These are phyloP conservation scores for Vanessa tameamea DNA, from an alignment of 1,140 invertebrate species.

Conservation along the genomic window DNA sequence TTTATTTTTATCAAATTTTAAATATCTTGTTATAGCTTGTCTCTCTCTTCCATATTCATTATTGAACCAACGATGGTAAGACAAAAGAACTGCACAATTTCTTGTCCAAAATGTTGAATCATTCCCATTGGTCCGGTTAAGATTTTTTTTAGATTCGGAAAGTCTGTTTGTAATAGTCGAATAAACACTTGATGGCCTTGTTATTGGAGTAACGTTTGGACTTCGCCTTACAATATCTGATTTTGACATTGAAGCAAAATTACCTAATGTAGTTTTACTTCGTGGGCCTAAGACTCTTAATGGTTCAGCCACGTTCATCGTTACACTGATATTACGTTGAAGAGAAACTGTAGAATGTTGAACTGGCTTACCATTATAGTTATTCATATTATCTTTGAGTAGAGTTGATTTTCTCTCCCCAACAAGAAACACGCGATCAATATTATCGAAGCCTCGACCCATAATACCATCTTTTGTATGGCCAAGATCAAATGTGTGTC, in stretches of 20 bases:
- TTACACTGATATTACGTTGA: slow-evolving; percentile 78
- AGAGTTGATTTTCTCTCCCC: slow-evolving; percentile 73
- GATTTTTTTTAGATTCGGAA: slow-evolving; percentile 76
- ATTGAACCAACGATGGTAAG: slow-evolving; percentile 84
- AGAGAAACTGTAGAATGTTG: slow-evolving; percentile 74
- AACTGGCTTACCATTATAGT: slow-evolving; percentile 74
- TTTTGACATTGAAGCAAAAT: slow-evolving; percentile 77
- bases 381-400: slow-evolving; percentile 77
- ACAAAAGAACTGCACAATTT: slow-evolving; percentile 85
- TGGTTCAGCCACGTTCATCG: slow-evolving; percentile 78
- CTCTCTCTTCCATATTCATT: slow-evolving; percentile 78
- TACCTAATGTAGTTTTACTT: slow-evolving; percentile 79
- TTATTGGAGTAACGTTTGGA: slow-evolving; percentile 78
- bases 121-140: slow-evolving; percentile 70
- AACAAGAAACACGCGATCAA: slow-evolving; percentile 87
- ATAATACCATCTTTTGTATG: slow-evolving; percentile 95
- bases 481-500: slow-evolving; percentile 96
- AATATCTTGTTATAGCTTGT: slow-evolving; percentile 79
- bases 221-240: slow-evolving; percentile 77
- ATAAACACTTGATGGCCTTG: slow-evolving; percentile 77
- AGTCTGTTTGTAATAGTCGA: slow-evolving; percentile 72
- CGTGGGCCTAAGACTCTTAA: slow-evolving; percentile 73
- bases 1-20: slow-evolving; percentile 81
- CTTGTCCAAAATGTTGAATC: slow-evolving; percentile 84
- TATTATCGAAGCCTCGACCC: slow-evolving; percentile 96